phyloP scores from a whole-genome alignment of 2,888 invertebrate genomes.

The Gymnocheta viridis region DNA sequence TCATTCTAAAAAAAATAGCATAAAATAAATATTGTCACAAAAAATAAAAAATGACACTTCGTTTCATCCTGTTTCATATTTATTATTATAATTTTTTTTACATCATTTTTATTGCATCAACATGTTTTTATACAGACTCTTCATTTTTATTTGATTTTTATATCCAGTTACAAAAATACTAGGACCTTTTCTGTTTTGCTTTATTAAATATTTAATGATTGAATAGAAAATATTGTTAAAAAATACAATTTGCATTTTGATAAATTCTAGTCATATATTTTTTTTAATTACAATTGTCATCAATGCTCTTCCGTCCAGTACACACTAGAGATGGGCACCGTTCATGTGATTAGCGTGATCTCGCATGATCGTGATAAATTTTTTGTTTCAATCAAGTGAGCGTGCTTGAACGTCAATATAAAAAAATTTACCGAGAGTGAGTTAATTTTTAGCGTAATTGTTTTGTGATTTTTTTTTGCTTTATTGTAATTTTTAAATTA shows the following conservation, averaged over 20 bases:
- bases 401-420: too few species aligned
- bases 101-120: not conserved
- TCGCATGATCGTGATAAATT: too few species aligned
- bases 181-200: not conserved
- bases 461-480: too few species aligned
- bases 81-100: not conserved
- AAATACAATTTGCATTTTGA: not conserved
- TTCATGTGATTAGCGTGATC: too few species aligned
- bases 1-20: conserved; percentile 47
- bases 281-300: not conserved
- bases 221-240: not conserved
- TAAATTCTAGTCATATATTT: conserved; percentile 12
- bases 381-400: too few species aligned
- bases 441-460: too few species aligned
- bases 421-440: too few species aligned
- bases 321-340: too few species aligned
- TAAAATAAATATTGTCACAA: conserved; percentile 12
- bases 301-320: too few species aligned
- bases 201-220: conserved; percentile 12
- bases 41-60: conserved; percentile 27
- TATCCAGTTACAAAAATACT: not conserved
- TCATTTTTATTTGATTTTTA: conserved; percentile 28
- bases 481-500: too few species aligned
- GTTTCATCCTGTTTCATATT: conserved; percentile 30
- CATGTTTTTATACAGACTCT: conserved; percentile 9